Base-by-base conservation (phyloP, 1,140 invertebrate species). In the Neodiprion pinetum region DNA sequence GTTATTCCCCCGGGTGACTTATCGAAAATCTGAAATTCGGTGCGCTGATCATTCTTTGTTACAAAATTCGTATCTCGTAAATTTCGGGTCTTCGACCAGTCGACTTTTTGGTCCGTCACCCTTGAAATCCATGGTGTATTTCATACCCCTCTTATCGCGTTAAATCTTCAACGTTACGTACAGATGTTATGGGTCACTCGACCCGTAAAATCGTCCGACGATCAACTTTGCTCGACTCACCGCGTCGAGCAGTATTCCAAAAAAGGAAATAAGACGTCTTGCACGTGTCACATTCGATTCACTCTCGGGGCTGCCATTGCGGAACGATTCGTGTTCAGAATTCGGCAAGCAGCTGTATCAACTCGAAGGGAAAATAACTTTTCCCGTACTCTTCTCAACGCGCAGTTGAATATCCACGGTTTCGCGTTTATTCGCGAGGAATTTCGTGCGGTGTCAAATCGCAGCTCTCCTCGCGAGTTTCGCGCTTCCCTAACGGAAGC, bases 231-330 rank as follows among this genome's bases (percentile, higher is more conserved):
- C 8, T 61, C 9, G 53, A 17, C n/a, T 61, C n/a, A 5, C n/a
- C 9, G 4, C 17, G 53, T 61, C 5, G 11, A 12, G 53, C 53
- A 61, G 9, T 61, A 61, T 12, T 14, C n/a, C 4, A 9, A 14
- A 17, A 40, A 61, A 61, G 53, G 7, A 61, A 61, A 61, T 14
- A 12, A 12, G 4, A 17, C 53, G n/a, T 61, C 53, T 61, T 61
- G 53, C 53, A 61, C 11, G n/a, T 61, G 53, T 61, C 53, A 61
- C 53, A 61, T 61, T 61, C 53, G 53, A 61, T 61, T 61, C 53
- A 61, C 53, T 61, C 53, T 61, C 53, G n/a, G 53, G 9, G 4
- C 53, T 17, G 11, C 5, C 53, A 61, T 61, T 61, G n/a, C 53
- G 11, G 53, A 61, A 61, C 11, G 53, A 61, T 61, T 61, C 53